A percentile compares a stretch with the other conserved stretches of the same genome.
Conservation (phyloP, 2,888 invertebrate genomes). For the Spatulosminthurus flaviceps region DNA sequence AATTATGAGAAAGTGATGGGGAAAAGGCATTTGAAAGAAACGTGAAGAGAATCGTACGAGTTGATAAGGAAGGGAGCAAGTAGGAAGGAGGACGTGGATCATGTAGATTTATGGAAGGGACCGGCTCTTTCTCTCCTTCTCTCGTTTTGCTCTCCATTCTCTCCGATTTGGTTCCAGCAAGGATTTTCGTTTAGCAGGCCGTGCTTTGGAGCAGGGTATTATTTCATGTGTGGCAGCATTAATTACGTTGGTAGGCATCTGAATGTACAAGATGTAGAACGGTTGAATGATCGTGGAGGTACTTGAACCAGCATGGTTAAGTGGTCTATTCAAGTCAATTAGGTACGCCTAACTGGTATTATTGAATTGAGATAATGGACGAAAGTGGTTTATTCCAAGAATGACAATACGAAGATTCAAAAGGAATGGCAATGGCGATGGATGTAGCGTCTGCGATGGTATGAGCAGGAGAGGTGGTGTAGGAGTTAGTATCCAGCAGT, state of each 20-base stretch:
- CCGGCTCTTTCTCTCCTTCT: background rate
- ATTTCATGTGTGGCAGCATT: slow-evolving; percentile 44
- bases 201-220: slow-evolving; percentile 22
- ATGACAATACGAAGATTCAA: slow-evolving; percentile 36
- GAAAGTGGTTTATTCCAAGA: slow-evolving; percentile 38
- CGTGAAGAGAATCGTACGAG: slow-evolving; percentile 36
- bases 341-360: slow-evolving; percentile 37
- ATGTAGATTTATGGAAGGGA: slow-evolving; percentile 41
- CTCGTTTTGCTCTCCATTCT: background rate
- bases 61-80: background rate
- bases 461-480: too few relatives aligned
- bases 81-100: slow-evolving; percentile 29
- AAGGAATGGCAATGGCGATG: background rate
- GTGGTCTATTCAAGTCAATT: slow-evolving; percentile 43
- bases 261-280: slow-evolving; percentile 12
- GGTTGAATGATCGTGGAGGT: slow-evolving; percentile 35
- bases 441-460: background rate
- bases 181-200: slow-evolving; percentile 20
- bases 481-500: too few relatives aligned
- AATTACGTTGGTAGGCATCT: slow-evolving; percentile 27
- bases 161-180: background rate
- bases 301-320: slow-evolving; percentile 41
- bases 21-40: slow-evolving; percentile 29
- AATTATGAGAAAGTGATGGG: slow-evolving; percentile 39
- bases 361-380: slow-evolving; percentile 45